Conservation (phyloP, 1,140 invertebrate species). For the Drosophila sechellia region DNA sequence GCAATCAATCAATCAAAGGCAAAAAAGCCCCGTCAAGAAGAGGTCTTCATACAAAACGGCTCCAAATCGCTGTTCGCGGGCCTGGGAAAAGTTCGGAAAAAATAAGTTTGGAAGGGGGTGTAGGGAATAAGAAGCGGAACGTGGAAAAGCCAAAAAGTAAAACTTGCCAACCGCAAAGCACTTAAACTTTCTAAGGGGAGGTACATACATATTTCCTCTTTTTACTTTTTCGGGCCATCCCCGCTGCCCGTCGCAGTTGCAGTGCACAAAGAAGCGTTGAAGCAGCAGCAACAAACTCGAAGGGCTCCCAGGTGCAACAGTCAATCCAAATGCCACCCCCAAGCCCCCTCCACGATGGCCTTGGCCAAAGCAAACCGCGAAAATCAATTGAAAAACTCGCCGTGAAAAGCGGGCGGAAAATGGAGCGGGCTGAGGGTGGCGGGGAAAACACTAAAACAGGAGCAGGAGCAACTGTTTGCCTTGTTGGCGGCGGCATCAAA, state of each 20-base stretch:
- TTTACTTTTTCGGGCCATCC: slow-evolving; percentile 24
- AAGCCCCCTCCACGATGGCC: slow-evolving; percentile 45
- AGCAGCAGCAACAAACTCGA: slow-evolving; percentile 65
- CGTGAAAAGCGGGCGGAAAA: slow-evolving; percentile 33
- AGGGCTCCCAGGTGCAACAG: slow-evolving; percentile 67
- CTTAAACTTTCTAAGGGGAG: slow-evolving; percentile 77
- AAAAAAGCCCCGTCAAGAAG: slow-evolving; percentile 25
- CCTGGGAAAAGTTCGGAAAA: slow-evolving; percentile 10
- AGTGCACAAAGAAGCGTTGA: slow-evolving; percentile 76
- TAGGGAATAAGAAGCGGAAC: slow-evolving; percentile 12
- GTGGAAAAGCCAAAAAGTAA: slow-evolving; percentile 29
- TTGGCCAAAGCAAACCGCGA: slow-evolving; percentile 74
- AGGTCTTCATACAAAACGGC: slow-evolving; percentile 39
- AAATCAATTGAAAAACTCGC: slow-evolving; percentile 78
- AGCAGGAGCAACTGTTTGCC: slow-evolving; percentile 64
- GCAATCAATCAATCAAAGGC: slow-evolving; percentile 66
- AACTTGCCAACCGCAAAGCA: slow-evolving; percentile 68
- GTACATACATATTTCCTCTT: slow-evolving; percentile 8
- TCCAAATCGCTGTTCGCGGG: slow-evolving; percentile 32
- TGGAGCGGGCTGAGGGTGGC: slow-evolving; percentile 1
- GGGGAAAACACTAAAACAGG: background rate
- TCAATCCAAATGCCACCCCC: background rate
- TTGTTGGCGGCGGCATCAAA: slow-evolving; percentile 77
- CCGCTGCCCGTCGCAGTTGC: slow-evolving; percentile 12
- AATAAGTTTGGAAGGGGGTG: background rate